These are phyloP conservation scores for Microctenopoma lineatum DNA, from an alignment of 2,797 vertebrate genomes.

Conservation along the genomic window DNA sequence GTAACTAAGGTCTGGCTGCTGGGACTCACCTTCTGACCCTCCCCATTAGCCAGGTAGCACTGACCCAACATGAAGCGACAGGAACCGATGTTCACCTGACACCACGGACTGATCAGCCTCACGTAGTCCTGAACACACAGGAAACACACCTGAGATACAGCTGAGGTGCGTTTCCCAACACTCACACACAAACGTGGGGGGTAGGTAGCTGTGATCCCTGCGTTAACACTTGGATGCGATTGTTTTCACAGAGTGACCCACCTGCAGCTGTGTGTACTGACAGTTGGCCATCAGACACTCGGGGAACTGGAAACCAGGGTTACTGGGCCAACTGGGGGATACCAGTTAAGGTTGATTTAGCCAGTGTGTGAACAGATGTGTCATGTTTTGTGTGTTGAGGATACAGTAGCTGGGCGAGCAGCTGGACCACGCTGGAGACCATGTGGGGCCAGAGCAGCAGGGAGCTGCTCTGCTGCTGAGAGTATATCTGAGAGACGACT, in stretches of 20 bases:
- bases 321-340: slow-evolving; percentile 90
- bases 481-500: slow-evolving; percentile 88
- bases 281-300: slow-evolving; percentile 96
- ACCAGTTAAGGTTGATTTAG: slow-evolving; percentile 38
- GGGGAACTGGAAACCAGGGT: slow-evolving; percentile 91
- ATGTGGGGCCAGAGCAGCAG: slow-evolving; percentile 89
- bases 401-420: slow-evolving; percentile 94
- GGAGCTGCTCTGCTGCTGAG: slow-evolving; percentile 74
- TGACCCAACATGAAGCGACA: slow-evolving; percentile 93
- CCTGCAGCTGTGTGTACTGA: slow-evolving; percentile 95
- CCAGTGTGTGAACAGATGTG: background rate
- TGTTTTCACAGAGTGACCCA: slow-evolving; percentile 59
- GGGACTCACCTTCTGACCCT: slow-evolving; percentile 90
- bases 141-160: slow-evolving; percentile 6
- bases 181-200: background rate
- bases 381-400: slow-evolving; percentile 49
- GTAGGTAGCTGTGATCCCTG: no score
- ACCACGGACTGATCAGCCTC: slow-evolving; percentile 91
- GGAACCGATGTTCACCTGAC: slow-evolving; percentile 94
- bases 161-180: no score
- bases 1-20: background rate
- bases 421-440: slow-evolving; percentile 84
- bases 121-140: slow-evolving; percentile 87
- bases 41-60: slow-evolving; percentile 92
- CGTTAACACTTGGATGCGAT: no score